Base-by-base conservation (phyloP, 2,113 vertebrate species). In the Toxostoma redivivum region DNA sequence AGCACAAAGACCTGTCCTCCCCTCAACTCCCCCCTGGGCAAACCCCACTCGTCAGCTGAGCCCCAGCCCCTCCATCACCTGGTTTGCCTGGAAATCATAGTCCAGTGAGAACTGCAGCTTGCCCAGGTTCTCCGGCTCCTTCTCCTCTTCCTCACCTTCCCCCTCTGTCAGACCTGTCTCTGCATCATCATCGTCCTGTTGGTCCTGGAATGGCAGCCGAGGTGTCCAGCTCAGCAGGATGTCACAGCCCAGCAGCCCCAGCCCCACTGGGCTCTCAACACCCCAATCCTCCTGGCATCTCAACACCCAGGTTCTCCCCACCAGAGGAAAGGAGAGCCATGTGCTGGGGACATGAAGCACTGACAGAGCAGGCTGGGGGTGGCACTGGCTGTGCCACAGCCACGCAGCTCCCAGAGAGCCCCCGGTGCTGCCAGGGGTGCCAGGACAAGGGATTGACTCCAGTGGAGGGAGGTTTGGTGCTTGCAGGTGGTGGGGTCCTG, bases 101-200 rank as follows among this genome's bases (percentile, higher is more conserved):
- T 99, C 99, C 81, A 99, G 97, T 1, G 99, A 99, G 96, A 99
- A 99, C 97, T 99, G 99, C 92, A 99, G 96, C 95, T 99, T 99
- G 70, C 99, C 99, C 38, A 99, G 98, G 95, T 99, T 99, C 97
- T 99, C 99, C 0, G 99, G 99, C 95, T 99, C 99, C 84, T 99
- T 99, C 96, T 99, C 99, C 77, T 99, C 99, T 62, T 99, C 99
- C 86, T 99, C 99, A 3, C 99, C 99, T 72, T 99, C 99, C n/a
- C 98, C 98, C 37, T 98, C 99, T 0, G 99, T 99, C 92, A 99
- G 97, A 42, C 98, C 99, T 0, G 97, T 98, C 90, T 99, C 99
- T 0, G 99, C 98, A 0, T 99, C 99, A 5, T 99, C 99, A 0
- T 99, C 99, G 3, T 99, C 99, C 98, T 98, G 98, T 77, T 96